These are phyloP conservation scores for Acanthosepion esculentum DNA, from an alignment of 2,888 invertebrate genomes.

Conservation along the genomic window DNA sequence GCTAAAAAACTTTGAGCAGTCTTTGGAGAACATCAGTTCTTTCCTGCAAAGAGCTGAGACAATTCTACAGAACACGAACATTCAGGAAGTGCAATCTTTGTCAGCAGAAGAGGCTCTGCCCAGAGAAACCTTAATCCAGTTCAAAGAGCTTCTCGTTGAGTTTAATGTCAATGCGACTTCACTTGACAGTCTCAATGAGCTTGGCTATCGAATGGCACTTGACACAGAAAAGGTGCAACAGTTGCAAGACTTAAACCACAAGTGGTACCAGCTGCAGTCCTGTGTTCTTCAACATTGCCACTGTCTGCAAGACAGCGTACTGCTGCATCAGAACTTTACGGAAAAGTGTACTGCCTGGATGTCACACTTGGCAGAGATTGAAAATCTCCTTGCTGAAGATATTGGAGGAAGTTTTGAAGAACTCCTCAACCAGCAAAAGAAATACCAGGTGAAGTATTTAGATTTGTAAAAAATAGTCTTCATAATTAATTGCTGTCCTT, in stretches of 20 bases:
- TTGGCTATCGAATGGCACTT: constrained; percentile 70
- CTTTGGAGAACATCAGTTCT: constrained; percentile 61
- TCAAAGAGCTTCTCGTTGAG: constrained; percentile 58
- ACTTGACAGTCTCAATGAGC: constrained; percentile 69
- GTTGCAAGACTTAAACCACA: constrained; percentile 67
- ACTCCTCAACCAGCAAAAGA: constrained; percentile 68
- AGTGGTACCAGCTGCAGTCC: constrained; percentile 65
- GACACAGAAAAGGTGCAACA: constrained; percentile 62
- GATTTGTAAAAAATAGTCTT: too few species aligned
- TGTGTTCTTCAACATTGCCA: constrained; percentile 65
- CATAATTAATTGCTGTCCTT: too few species aligned
- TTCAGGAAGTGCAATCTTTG: constrained; percentile 52
- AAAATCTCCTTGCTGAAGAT: constrained; percentile 67
- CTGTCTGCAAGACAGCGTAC: constrained; percentile 64
- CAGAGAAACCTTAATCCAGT: constrained; percentile 63
- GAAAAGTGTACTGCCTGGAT: constrained; percentile 73
- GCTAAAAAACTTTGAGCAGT: constrained; percentile 63
- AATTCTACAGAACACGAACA: constrained; percentile 63
- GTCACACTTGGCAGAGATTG: constrained; percentile 70
- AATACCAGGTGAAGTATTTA: constrained; percentile 65
- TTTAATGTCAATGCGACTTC: constrained; percentile 58
- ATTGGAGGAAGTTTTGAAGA: constrained; percentile 69
- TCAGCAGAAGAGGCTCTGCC: constrained; percentile 64
- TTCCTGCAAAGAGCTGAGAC: constrained; percentile 65
- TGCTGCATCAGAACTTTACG: constrained; percentile 71